Evolutionary conservation across 2,888 invertebrate genomes (phyloP).

Genomic region (Lochmaea capreae): DNA sequence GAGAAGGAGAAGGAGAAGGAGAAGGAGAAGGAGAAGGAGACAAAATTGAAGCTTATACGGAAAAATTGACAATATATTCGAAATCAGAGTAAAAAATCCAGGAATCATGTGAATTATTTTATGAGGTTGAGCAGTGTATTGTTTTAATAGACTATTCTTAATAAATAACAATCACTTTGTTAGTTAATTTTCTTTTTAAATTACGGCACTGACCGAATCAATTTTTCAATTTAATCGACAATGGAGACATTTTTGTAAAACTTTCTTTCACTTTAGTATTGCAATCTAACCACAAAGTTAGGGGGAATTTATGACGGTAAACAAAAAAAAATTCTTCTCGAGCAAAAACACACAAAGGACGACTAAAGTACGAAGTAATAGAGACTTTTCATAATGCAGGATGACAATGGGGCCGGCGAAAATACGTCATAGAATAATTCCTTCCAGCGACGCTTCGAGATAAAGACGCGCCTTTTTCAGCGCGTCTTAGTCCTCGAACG

Average conservation of each 20-base stretch:
- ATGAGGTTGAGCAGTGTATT: too few species aligned
- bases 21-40: too few species aligned
- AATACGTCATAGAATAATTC: conserved; percentile 47
- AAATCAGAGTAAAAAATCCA: too few species aligned
- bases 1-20: too few species aligned
- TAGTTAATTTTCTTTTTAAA: too few species aligned
- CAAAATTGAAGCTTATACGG: too few species aligned
- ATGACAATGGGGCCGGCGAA: conserved; percentile 47
- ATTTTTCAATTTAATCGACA: conserved; percentile 14
- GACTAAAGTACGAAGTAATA: conserved; percentile 46
- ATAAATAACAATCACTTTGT: too few species aligned
- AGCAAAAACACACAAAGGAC: conserved; percentile 46
- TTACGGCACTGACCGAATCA: too few species aligned
- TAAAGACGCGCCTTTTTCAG: conserved; percentile 46
- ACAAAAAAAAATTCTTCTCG: conserved; percentile 46
- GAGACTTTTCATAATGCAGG: conserved; percentile 49
- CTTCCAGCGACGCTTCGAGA: conserved; percentile 43
- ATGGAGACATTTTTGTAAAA: conserved; percentile 19
- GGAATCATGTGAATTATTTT: too few species aligned
- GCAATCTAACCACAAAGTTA: conserved; percentile 25
- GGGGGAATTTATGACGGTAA: conserved; percentile 41
- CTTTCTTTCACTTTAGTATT: conserved; percentile 21
- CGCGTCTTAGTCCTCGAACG: conserved; percentile 44
- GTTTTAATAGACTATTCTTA: too few species aligned
- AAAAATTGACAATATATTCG: too few species aligned